phyloP scores from a whole-genome alignment of 2,113 vertebrate species.

The Cariama cristata region DNA sequence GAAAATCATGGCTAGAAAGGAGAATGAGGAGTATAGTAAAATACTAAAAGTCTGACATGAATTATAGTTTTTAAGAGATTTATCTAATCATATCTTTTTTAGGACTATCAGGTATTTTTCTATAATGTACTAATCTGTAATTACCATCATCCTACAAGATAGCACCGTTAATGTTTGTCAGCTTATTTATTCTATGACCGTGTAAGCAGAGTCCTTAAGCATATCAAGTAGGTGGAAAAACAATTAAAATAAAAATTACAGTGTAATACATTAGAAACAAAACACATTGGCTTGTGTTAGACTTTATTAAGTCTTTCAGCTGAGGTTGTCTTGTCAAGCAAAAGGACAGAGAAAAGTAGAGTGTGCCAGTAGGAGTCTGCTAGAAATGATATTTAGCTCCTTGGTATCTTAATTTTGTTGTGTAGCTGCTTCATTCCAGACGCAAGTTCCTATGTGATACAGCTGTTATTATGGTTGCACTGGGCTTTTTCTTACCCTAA shows the following conservation, averaged over 20 bases:
- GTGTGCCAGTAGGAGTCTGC: not conserved
- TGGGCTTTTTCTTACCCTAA: not conserved
- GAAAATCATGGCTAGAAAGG: slow-evolving; percentile 58
- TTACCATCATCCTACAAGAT: slow-evolving; percentile 38
- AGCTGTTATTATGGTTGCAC: not conserved
- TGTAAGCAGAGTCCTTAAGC: slow-evolving; percentile 21
- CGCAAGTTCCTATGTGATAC: not conserved
- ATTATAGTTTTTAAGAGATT: slow-evolving; percentile 54
- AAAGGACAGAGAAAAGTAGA: not conserved
- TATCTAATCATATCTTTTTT: slow-evolving; percentile 65
- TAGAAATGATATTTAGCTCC: not conserved
- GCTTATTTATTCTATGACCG: slow-evolving; percentile 46
- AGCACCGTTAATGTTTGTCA: slow-evolving; percentile 35
- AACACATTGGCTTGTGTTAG: not conserved
- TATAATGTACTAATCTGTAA: slow-evolving; percentile 42
- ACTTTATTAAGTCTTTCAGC: slow-evolving; percentile 6
- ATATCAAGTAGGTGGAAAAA: slow-evolving; percentile 24
- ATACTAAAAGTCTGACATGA: slow-evolving; percentile 57
- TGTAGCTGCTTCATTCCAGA: not conserved
- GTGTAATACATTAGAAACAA: not conserved
- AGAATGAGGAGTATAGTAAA: slow-evolving; percentile 48
- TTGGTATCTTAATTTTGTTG: not conserved
- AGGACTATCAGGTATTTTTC: slow-evolving; percentile 28
- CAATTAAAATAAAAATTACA: slow-evolving; percentile 36
- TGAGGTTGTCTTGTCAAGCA: not conserved